Conservation (phyloP, 2,797 vertebrate genomes). For the Enteromius fasciolatus region DNA sequence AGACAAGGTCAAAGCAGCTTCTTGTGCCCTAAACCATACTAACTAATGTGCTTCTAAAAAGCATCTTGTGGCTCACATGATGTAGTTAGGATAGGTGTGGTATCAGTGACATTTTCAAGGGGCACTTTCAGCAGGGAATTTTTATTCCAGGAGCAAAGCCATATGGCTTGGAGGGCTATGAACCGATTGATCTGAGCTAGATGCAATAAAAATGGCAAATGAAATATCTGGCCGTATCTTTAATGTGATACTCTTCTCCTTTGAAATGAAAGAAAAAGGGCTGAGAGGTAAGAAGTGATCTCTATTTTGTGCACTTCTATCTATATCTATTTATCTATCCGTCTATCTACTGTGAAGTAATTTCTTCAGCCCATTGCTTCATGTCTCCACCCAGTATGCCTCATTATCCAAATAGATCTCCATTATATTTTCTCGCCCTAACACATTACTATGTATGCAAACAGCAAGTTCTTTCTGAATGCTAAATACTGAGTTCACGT, state of each 20-base stretch:
- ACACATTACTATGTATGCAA: constrained; percentile 38
- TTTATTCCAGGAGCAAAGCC: constrained; percentile 63
- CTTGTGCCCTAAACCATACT: constrained; percentile 27
- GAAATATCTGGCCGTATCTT: constrained; percentile 79
- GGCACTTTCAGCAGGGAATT: constrained; percentile 48
- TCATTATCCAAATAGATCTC: constrained; percentile 30
- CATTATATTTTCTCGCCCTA: constrained; percentile 23
- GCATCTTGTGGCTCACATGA: neutral
- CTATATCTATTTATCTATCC: neutral
- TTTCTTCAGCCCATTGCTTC: neutral
- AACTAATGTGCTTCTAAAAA: constrained; percentile 50
- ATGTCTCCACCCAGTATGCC: constrained; percentile 16
- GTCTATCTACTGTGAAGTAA: neutral
- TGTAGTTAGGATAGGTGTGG: constrained; percentile 32
- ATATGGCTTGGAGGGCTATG: constrained; percentile 73
- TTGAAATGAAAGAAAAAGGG: constrained; percentile 59
- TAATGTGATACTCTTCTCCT: constrained; percentile 71
- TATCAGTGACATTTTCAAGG: constrained; percentile 69
- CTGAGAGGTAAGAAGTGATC: constrained; percentile 53
- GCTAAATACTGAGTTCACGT: constrained; percentile 15
- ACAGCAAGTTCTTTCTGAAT: constrained; percentile 39
- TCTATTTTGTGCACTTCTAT: neutral
- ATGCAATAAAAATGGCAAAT: constrained; percentile 82
- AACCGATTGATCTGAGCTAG: constrained; percentile 79
- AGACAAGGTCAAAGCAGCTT: constrained; percentile 54